Conservation (phyloP, 2,113 vertebrate species). For the Aegotheles bennettii region DNA sequence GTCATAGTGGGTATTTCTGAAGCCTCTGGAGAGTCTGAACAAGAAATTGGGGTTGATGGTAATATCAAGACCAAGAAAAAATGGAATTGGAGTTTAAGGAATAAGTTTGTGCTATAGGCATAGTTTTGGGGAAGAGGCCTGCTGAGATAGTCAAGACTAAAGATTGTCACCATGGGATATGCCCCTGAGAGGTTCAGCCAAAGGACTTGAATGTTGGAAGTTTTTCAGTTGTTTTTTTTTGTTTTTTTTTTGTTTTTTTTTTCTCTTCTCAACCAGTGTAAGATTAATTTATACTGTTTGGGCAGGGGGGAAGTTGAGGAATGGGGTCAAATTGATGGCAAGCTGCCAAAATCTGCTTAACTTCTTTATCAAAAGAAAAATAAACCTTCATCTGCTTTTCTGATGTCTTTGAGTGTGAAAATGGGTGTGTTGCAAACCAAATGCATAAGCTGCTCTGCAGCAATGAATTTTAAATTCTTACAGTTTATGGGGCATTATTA, state of each 20-base stretch:
- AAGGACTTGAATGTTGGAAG: constrained; percentile 45
- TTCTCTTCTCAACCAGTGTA: not conserved
- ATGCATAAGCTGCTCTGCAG: not conserved
- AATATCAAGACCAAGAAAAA: not conserved
- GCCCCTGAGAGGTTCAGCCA: constrained; percentile 60
- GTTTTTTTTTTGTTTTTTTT: not conserved
- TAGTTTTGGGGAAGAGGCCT: not conserved
- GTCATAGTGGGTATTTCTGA: not conserved
- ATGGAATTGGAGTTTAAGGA: not conserved
- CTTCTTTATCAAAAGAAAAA: constrained; percentile 58
- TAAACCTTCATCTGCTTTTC: constrained; percentile 51
- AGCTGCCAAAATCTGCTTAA: constrained; percentile 37
- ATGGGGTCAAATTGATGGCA: constrained; percentile 37
- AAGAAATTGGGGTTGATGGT: not conserved
- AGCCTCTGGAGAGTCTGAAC: not conserved
- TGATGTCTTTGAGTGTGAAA: constrained; percentile 55
- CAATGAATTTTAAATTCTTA: constrained; percentile 11
- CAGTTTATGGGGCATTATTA: constrained; percentile 14
- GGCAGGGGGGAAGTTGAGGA: not conserved
- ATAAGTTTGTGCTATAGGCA: not conserved
- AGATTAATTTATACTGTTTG: constrained; percentile 52
- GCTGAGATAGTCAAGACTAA: not conserved
- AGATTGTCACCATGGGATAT: constrained; percentile 22
- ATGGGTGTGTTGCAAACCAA: not conserved
- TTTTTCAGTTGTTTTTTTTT: not conserved